These are phyloP conservation scores for Phyllotreta cruciferae DNA, from an alignment of 2,888 invertebrate genomes.

Conservation along the genomic window DNA sequence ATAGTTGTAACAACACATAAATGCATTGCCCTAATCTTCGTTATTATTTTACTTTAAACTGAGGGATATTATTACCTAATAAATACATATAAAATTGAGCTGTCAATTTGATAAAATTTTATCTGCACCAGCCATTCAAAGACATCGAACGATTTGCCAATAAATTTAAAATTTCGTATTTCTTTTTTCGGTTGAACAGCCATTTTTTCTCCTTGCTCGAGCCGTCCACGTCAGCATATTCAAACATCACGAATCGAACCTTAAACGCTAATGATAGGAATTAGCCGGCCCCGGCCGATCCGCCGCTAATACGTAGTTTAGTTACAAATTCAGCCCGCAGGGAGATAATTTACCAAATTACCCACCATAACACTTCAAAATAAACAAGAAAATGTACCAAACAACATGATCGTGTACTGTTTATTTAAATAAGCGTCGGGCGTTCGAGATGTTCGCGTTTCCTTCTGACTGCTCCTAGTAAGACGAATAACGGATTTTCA, in stretches of 20 bases:
- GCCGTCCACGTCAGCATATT: constrained; percentile 59
- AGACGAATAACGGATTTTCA: constrained; percentile 14
- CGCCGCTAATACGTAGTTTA: constrained; percentile 71
- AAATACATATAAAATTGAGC: too few species aligned
- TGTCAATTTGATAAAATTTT: too few species aligned
- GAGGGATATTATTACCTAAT: too few species aligned
- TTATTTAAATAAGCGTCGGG: constrained; percentile 58
- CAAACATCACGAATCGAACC: constrained; percentile 64
- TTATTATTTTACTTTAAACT: too few species aligned
- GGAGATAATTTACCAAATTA: constrained; percentile 67
- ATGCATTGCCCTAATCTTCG: too few species aligned
- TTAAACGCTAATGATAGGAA: constrained; percentile 62
- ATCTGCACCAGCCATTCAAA: too few species aligned
- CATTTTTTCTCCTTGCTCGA: constrained; percentile 12
- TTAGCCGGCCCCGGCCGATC: constrained; percentile 66
- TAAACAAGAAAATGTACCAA: constrained; percentile 60
- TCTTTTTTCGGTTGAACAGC: not conserved
- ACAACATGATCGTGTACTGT: constrained; percentile 60
- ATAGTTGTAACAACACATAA: too few species aligned
- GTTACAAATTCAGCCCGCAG: constrained; percentile 69
- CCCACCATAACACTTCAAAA: constrained; percentile 62
- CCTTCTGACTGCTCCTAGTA: constrained; percentile 23
- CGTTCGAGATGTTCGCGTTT: constrained; percentile 21
- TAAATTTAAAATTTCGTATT: too few species aligned
- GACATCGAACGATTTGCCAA: too few species aligned